Evolutionary conservation across 2,888 invertebrate genomes (phyloP), one percentile per base, ranked within the genome.

Genomic region (Encarsia formosa): DNA sequence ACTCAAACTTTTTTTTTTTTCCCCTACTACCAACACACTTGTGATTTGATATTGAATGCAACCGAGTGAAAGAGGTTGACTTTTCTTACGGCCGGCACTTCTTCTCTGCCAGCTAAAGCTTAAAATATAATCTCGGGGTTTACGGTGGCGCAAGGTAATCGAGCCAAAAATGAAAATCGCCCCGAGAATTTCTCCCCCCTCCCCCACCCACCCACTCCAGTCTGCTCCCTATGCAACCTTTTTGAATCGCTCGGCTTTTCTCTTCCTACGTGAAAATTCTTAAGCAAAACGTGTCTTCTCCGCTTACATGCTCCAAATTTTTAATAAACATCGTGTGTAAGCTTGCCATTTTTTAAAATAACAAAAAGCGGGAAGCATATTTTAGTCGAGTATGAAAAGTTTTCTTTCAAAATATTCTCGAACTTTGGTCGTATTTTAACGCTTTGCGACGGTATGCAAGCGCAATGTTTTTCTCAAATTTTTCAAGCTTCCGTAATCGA

Each of bases 101-200:
- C 15, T 26, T 18, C 8, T 4, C 4, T 11, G n/a, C 22, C 19
- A 15, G 23, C 22, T 15, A 23, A 22, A 34, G 45, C 42, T 54
- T 46, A 32, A 50, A 50, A 38, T 50, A 47, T 44, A 54, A 46
- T 49, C 37, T 32, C 16, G 22, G 9, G 38, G 41, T 41, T 46
- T 50, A 24, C 5, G 23, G 23, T 5, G 23, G 44, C 16, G 34
- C 35, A 26, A 37, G 31, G 45, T 46, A 54, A 50, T 50, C 46
- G 45, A 49, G 49, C 49, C 41, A 42, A 54, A 49, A 49, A 54
- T 49, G 49, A 54, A 50, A 46, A 50, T 49, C 38, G 26, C 34
- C 37, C 20, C 11, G 44, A 43, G 39, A 46, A 54, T 45, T 41
- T 4, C 20, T 39, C 6, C 39, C 24, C 19, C 39, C 11, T 19